Conservation (phyloP, 2,113 vertebrate genomes). For the Rhodinocichla rosea region DNA sequence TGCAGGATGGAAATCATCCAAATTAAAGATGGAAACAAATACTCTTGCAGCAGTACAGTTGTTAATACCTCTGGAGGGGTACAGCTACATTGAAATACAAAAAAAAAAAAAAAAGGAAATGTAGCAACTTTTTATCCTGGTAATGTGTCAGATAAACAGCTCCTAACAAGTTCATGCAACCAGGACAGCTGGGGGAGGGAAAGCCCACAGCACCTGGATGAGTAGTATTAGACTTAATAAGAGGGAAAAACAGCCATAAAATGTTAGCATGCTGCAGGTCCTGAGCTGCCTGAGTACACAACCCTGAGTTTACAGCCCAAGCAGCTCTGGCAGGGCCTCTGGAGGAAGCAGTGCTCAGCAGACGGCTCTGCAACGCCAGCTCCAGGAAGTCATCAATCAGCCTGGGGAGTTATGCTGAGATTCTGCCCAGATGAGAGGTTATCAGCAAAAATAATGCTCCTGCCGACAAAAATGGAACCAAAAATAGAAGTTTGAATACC, state of each 20-base stretch:
- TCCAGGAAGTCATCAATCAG: slow-evolving; percentile 78
- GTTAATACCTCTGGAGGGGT: background rate
- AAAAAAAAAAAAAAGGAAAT: background rate
- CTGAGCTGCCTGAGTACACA: background rate
- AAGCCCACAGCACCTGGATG: slow-evolving; percentile 15
- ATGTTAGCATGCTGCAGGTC: slow-evolving; percentile 1
- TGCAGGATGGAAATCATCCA: slow-evolving; percentile 23
- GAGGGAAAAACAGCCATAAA: slow-evolving; percentile 27
- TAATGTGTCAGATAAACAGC: background rate
- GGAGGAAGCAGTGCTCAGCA: slow-evolving; percentile 64
- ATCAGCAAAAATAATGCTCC: slow-evolving; percentile 14
- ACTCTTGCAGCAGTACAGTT: background rate
- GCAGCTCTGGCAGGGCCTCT: background rate
- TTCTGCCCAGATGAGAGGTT: slow-evolving; percentile 62
- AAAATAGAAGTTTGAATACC: background rate
- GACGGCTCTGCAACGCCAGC: slow-evolving; percentile 45
- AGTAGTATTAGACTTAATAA: background rate
- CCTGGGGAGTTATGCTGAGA: background rate
- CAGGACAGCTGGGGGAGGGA: background rate
- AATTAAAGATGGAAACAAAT: slow-evolving; percentile 51
- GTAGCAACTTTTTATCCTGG: background rate
- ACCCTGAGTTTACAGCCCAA: slow-evolving; percentile 9
- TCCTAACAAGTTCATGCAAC: background rate
- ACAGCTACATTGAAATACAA: background rate
- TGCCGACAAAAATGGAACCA: background rate